Base-by-base conservation (phyloP, 2,113 vertebrate genomes). In the Clarias batrachus region DNA sequence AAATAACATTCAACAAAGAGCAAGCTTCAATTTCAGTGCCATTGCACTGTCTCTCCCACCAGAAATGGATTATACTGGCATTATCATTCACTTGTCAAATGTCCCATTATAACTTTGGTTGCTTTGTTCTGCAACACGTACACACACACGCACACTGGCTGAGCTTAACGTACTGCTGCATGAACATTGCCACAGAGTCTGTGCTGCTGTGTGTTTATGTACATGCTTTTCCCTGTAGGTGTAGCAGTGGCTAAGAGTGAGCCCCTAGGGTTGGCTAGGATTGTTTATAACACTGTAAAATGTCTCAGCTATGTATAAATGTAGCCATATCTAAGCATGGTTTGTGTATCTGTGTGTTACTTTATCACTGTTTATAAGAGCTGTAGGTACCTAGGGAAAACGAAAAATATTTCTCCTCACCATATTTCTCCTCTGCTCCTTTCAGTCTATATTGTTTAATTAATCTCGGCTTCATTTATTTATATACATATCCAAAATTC, bases 401-500 rank as follows among this genome's bases (percentile, higher is more conserved):
- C 66, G n/a, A 91, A 88, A 89, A 90, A 33, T 91, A 65, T 60
- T 79, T 88, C 66, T 88, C 89, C 87, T 89, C 88, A 82, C 60
- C 66, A 25, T 82, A 56, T 90, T 90, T 88, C 33, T 84, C 85
- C 90, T 92, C 88, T 91, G 80, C 87, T 89, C 63, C 77, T 87
- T 90, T 91, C 90, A 88, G 90, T 88, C 88, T 90, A 88, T 91
- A 93, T 92, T 94, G 92, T 92, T 92, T 91, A 91, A 93, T 93
- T 93, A 90, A 90, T 88, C 82, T 16, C 21, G 70, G 71, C 78
- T 71, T 91, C 89, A 93, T 93, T 94, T 93, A 93, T 93, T 92
- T 91, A 93, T 93, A 92, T 90, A 89, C 89, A 89, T 90, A 93
- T 94, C 89, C 91, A 92, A 93, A 90, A 91, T 91, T 92, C 89